Percentiles rank a stretch among this genome's conserved stretches.
These are phyloP conservation scores for Desmodus rotundus DNA, from an alignment of 2,113 vertebrate species.

Conservation along the genomic window DNA sequence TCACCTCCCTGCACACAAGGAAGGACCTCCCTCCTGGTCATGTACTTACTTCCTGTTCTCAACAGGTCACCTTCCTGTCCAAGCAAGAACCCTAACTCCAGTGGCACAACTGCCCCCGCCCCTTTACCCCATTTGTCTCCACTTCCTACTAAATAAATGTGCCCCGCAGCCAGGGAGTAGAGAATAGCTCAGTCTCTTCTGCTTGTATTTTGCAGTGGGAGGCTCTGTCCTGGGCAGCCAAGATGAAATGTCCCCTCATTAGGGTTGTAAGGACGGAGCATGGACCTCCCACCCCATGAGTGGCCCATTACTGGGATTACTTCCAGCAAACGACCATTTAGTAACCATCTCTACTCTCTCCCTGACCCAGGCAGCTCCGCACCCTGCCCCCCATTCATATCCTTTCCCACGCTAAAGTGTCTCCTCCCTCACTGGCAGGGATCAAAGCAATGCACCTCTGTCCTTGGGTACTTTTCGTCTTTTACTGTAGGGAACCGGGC, in stretches of 20 bases:
- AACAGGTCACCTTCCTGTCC: background rate
- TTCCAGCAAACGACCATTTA: background rate
- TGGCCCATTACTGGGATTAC: background rate
- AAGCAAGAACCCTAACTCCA: background rate
- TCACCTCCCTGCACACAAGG: rapidly evolving
- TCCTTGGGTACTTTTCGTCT: background rate
- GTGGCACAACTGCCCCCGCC: rapidly evolving
- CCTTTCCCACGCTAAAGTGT: background rate
- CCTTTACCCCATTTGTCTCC: too few relatives aligned
- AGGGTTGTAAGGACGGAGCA: background rate
- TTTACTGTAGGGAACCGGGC: background rate
- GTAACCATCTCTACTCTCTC: background rate
- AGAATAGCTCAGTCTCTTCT: background rate
- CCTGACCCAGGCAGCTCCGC: background rate
- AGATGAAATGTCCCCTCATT: rapidly evolving
- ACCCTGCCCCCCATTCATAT: background rate
- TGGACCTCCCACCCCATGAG: background rate
- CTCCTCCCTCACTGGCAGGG: background rate
- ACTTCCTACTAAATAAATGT: background rate
- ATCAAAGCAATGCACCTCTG: background rate
- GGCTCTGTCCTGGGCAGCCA: background rate
- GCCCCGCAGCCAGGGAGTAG: background rate
- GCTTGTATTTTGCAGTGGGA: background rate
- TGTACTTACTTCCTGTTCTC: background rate
- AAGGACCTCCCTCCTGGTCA: background rate